Percentiles rank a stretch among this genome's conserved stretches.
Evolutionary conservation across 2,888 invertebrate species (phyloP).

Genomic region (Torymus tubicola): DNA sequence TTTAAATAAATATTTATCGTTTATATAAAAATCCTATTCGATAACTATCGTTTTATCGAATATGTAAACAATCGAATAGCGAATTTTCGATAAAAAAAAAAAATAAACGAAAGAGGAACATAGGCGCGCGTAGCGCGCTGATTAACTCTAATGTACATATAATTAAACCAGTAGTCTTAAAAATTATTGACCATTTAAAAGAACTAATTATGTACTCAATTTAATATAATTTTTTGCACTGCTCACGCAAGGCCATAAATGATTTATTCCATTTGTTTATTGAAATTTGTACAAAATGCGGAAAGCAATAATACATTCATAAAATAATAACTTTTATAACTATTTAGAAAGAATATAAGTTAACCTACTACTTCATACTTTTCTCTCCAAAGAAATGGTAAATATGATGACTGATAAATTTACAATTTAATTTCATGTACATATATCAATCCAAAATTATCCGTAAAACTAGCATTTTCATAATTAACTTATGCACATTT

Average conservation of each 20-base stretch:
- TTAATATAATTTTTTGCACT: slow-evolving; percentile 35
- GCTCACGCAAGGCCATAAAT: slow-evolving; percentile 18
- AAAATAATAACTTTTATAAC: slow-evolving; percentile 50
- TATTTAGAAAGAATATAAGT: slow-evolving; percentile 45
- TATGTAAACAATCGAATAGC: too few species aligned
- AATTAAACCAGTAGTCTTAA: neutral
- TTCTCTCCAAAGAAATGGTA: slow-evolving; percentile 50
- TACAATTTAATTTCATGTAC: slow-evolving; percentile 12
- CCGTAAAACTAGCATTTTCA: neutral
- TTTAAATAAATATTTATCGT: slow-evolving; percentile 53
- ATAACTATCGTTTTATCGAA: too few species aligned
- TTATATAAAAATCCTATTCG: too few species aligned
- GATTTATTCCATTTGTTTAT: slow-evolving; percentile 50
- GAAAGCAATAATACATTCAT: slow-evolving; percentile 50
- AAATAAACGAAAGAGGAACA: too few species aligned
- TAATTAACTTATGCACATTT: slow-evolving; percentile 44
- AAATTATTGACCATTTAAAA: slow-evolving; percentile 6
- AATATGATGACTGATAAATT: slow-evolving; percentile 38
- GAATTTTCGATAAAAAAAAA: too few species aligned
- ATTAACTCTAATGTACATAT: too few species aligned
- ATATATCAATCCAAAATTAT: neutral
- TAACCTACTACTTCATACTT: slow-evolving; percentile 36
- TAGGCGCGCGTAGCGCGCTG: too few species aligned
- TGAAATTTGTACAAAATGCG: slow-evolving; percentile 58
- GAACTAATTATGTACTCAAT: slow-evolving; percentile 45